A percentile compares a stretch with the other conserved stretches of the same genome.
These are phyloP conservation scores for Phrynosoma platyrhinos DNA, from an alignment of 2,113 vertebrate genomes.

Conservation along the genomic window DNA sequence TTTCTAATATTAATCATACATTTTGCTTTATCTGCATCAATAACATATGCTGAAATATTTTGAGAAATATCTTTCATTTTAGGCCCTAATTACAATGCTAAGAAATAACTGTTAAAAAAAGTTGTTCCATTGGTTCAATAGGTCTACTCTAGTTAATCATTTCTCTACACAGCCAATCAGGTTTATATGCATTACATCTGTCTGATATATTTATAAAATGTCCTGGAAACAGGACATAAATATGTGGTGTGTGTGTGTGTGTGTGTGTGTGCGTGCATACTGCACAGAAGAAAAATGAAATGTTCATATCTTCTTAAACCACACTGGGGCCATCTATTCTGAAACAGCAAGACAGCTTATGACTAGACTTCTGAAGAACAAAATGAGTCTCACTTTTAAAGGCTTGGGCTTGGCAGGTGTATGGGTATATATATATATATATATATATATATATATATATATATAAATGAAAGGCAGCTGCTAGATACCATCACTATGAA, in stretches of 20 bases:
- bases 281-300: slow-evolving; percentile 55
- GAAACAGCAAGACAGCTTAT: slow-evolving; percentile 53
- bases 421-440: no score
- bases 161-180: slow-evolving; percentile 9
- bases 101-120: slow-evolving; percentile 6
- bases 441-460: neutral
- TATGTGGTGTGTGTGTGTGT: neutral
- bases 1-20: neutral
- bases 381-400: slow-evolving; percentile 56
- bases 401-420: slow-evolving; percentile 42
- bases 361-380: slow-evolving; percentile 53
- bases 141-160: slow-evolving; percentile 32
- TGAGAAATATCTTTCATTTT: neutral
- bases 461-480: slow-evolving; percentile 39
- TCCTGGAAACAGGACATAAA: slow-evolving; percentile 44
- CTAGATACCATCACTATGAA: slow-evolving; percentile 42
- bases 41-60: neutral
- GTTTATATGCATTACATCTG: slow-evolving; percentile 45
- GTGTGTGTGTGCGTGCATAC: no score
- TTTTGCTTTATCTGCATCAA: neutral
- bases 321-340: slow-evolving; percentile 51
- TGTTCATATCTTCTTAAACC: slow-evolving; percentile 53
- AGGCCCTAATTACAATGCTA: neutral
- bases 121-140: slow-evolving; percentile 34
- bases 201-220: slow-evolving; percentile 56